These are phyloP conservation scores for Catostomus latipinnis DNA, from an alignment of 2,797 vertebrate genomes.

Conservation along the genomic window DNA sequence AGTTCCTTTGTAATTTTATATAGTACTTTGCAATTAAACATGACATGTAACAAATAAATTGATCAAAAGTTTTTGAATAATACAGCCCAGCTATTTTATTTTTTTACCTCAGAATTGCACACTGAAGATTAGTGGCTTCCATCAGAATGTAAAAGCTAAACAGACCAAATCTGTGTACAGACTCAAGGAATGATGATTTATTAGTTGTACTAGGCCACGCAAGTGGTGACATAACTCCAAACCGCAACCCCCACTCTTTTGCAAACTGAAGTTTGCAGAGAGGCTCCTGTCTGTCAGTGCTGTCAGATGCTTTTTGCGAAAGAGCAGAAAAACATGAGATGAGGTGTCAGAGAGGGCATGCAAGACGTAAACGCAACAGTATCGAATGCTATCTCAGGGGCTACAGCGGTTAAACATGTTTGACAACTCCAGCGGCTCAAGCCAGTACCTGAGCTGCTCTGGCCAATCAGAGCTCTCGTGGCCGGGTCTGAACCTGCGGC, in stretches of 20 bases:
- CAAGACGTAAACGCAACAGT: conserved; percentile 48
- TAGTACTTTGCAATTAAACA: neutral
- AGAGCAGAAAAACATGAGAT: conserved; percentile 58
- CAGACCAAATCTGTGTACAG: neutral
- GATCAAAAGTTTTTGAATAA: neutral
- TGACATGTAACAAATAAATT: neutral
- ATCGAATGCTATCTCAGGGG: conserved; percentile 53
- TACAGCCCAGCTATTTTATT: neutral
- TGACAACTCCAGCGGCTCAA: conserved; percentile 54
- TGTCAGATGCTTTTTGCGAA: conserved; percentile 47
- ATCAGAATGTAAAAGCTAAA: neutral
- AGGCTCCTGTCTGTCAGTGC: conserved; percentile 44
- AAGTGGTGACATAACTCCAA: conserved; percentile 26
- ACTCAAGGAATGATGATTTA: neutral
- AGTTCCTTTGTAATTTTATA: neutral
- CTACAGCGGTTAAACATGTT: conserved; percentile 55
- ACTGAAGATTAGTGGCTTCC: neutral
- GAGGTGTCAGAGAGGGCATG: conserved; percentile 52
- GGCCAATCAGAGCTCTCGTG: conserved; percentile 37
- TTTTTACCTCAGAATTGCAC: neutral
- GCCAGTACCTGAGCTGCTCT: conserved; percentile 40
- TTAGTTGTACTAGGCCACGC: conserved; percentile 23
- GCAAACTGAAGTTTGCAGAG: conserved; percentile 27
- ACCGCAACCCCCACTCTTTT: conserved; percentile 16
- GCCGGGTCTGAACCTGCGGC: conserved; percentile 43